A percentile compares a stretch with the other conserved stretches of the same genome.
These are phyloP conservation scores for Caligus rogercresseyi DNA, from an alignment of 1,140 invertebrate genomes.

Conservation along the genomic window DNA sequence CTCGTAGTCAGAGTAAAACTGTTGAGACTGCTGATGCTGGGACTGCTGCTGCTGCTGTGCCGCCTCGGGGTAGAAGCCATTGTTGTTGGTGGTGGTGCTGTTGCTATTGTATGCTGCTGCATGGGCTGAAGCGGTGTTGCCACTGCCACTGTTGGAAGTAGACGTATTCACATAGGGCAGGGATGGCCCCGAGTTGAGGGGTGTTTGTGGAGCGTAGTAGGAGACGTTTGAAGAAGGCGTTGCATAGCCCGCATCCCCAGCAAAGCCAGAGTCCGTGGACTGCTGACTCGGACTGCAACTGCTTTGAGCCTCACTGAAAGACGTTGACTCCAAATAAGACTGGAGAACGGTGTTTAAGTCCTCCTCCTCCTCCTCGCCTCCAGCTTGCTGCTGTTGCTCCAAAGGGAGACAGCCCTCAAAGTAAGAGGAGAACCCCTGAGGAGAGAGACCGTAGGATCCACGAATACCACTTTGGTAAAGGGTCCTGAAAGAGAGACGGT, in stretches of 20 bases:
- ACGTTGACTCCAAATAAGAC: not conserved
- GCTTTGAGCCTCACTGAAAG: not conserved
- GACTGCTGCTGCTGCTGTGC: too few species aligned
- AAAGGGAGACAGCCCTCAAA: not conserved
- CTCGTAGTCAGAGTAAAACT: not conserved
- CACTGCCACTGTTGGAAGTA: not conserved
- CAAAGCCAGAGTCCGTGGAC: slow-evolving; percentile 11
- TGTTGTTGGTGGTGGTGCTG: not conserved
- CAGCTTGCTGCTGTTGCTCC: not conserved
- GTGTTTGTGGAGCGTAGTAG: not conserved
- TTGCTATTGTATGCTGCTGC: not conserved
- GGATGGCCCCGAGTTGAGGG: not conserved
- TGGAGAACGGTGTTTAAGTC: not conserved
- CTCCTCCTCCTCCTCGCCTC: not conserved
- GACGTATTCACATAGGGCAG: not conserved
- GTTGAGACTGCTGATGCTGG: not conserved
- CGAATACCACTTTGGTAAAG: not conserved
- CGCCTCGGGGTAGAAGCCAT: too few species aligned
- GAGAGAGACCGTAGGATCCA: not conserved
- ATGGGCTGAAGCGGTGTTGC: not conserved
- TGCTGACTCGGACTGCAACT: slow-evolving; percentile 5
- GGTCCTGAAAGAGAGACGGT: not conserved
- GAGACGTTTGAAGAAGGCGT: not conserved
- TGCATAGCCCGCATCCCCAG: not conserved
- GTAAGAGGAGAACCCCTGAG: not conserved